Evolutionary conservation across 2,113 vertebrate species (phyloP).

Genomic region (Rhadina sibilatrix): DNA sequence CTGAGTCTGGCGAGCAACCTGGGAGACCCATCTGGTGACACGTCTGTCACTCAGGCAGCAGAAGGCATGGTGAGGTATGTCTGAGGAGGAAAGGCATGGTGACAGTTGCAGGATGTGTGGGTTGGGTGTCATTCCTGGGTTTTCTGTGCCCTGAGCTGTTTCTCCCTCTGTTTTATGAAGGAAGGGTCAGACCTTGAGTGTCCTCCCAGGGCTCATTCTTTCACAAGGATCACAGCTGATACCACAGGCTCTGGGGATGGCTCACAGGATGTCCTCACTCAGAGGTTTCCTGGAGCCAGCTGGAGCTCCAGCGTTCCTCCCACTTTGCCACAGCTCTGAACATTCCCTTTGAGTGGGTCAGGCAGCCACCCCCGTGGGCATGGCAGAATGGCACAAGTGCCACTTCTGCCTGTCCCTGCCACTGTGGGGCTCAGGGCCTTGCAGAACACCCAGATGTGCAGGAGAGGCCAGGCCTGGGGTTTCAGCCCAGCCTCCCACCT

Average conservation of each 20-base stretch:
- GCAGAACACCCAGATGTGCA: rapidly evolving
- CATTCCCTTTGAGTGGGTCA: not conserved
- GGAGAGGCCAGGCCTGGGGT: not conserved
- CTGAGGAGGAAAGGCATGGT: not conserved
- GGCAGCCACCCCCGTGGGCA: not conserved
- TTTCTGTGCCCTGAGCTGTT: not conserved
- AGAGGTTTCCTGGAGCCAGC: not conserved
- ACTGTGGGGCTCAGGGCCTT: rapidly evolving
- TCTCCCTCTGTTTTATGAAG: not conserved
- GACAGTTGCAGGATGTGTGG: not conserved
- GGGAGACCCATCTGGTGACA: constrained; percentile 87
- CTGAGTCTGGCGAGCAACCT: constrained; percentile 86
- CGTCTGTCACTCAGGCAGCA: constrained; percentile 77
- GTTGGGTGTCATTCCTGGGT: not conserved
- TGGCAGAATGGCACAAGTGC: not conserved
- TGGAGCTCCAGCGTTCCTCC: not conserved
- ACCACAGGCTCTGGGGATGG: rapidly evolving
- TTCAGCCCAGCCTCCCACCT: not conserved
- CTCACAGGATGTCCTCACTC: not conserved
- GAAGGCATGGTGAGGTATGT: constrained; percentile 89
- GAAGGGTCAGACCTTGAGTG: not conserved
- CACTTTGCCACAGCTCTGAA: not conserved
- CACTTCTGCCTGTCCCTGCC: not conserved
- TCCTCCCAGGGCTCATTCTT: not conserved
- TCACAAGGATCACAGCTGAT: not conserved